Base-by-base conservation (phyloP, 2,113 vertebrate genomes). In the Daphoenositta chrysoptera region DNA sequence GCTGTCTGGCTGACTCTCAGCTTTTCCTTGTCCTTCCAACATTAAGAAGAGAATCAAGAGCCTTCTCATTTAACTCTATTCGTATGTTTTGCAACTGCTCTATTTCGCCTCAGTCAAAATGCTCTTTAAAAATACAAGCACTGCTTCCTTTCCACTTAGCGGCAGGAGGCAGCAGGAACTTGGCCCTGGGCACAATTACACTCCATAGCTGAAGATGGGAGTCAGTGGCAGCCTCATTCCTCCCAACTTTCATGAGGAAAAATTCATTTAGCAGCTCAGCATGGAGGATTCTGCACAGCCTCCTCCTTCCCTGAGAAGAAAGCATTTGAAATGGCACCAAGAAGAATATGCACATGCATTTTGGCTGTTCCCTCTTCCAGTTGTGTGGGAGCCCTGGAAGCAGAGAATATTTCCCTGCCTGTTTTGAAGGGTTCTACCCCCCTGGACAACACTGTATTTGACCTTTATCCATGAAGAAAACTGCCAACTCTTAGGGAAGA, bases 151-250 rank as follows among this genome's bases (percentile, higher is more conserved):
- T 93, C 71, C 75, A 35, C 94, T 90, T 79, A 86, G 79, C 63
- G 63, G 91, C 91, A 96, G 84, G 42, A 96, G 58, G 76, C 81
- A 94, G 88, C 97, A 97, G 93, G 94, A 96, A 84, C 81, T 72
- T 96, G 88, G 95, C 94, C 63, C 35, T 91, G 83, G 92, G 95
- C 87, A 90, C 48, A 95, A 79, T 97, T 94, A 70, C 44, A 91
- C 70, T 90, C 56, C 72, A 44, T 90, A 84, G 51, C 85, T 87
- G 90, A 86, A 44, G 45, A 47, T 39, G 21, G 45, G 64, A 95
- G 64, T 63, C 76, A 88, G 45, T 28, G 63, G 42, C 51, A 75
- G 31, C 35, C 31, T 84, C 54, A 84, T 91, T 83, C 22, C 16
- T 14, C 70, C 8, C 50, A 73, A 22, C 6, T 56, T 87, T 69